Evolutionary conservation across 2,113 vertebrate genomes (phyloP).

Genomic region (Canis aureus): DNA sequence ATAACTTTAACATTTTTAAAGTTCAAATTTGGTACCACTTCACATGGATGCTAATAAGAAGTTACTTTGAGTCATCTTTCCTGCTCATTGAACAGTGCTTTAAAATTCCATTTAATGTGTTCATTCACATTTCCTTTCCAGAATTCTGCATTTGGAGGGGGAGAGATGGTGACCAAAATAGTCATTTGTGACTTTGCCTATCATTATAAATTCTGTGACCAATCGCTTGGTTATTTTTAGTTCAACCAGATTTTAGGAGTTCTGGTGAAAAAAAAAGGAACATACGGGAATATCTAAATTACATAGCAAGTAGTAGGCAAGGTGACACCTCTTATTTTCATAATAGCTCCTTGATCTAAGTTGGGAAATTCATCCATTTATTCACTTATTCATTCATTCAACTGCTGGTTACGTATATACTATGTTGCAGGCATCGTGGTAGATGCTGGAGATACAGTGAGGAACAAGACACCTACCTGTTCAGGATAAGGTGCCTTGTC

Average conservation of each 20-base stretch:
- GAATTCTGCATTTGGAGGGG: background rate
- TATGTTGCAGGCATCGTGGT: background rate
- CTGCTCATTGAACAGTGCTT: background rate
- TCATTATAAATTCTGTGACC: background rate
- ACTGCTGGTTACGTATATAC: background rate
- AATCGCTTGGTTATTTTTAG: background rate
- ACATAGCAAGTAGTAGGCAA: background rate
- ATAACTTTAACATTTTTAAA: background rate
- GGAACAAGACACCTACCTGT: background rate
- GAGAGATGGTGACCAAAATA: background rate
- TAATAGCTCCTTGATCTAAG: background rate
- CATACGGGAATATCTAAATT: background rate
- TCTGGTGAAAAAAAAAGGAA: background rate
- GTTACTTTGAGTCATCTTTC: background rate
- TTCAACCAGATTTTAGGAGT: background rate
- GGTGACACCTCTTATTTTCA: background rate
- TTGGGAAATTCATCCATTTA: background rate
- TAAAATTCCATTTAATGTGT: background rate
- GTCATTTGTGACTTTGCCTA: background rate
- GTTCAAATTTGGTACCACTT: background rate
- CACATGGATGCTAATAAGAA: background rate
- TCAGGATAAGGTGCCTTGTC: background rate
- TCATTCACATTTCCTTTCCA: background rate
- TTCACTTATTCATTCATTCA: background rate
- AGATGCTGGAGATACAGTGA: background rate